A percentile compares a stretch with the other conserved stretches of the same genome.
phyloP scores from a whole-genome alignment of 2,113 vertebrate genomes.

The Tychaedon coryphoeus region DNA sequence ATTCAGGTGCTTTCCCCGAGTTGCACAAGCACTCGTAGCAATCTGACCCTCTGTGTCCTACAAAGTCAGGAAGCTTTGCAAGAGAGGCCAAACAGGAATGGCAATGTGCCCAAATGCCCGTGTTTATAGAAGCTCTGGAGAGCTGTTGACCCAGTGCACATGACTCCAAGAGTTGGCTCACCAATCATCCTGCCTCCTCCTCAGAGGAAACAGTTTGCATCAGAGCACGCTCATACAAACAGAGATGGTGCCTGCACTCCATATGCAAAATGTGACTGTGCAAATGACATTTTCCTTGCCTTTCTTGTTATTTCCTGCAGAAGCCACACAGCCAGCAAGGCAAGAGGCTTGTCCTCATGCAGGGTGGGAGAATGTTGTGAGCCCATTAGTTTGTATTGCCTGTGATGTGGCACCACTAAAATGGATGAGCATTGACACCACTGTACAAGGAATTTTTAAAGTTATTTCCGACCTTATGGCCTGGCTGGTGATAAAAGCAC shows the following conservation, averaged over 20 bases:
- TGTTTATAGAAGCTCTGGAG: constrained; percentile 12
- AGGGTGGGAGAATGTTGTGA: not conserved
- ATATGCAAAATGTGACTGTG: not conserved
- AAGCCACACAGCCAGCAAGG: not conserved
- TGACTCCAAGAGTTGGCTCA: not conserved
- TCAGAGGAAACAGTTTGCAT: rapidly evolving
- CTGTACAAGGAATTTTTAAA: not conserved
- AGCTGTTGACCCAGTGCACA: not conserved
- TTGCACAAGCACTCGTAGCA: not conserved
- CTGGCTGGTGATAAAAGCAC: not conserved
- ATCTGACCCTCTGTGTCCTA: not conserved
- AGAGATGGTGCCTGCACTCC: not conserved
- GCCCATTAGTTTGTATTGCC: not conserved
- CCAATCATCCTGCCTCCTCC: not conserved
- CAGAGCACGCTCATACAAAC: not conserved
- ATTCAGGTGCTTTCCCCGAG: not conserved
- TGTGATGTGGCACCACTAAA: not conserved
- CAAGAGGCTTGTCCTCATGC: not conserved
- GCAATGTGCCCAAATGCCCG: not conserved
- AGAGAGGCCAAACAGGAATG: not conserved
- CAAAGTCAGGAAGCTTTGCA: not conserved
- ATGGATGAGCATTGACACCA: not conserved
- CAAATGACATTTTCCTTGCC: not conserved
- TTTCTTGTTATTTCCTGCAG: not conserved
- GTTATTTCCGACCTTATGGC: not conserved